Base-by-base conservation (phyloP, 2,113 vertebrate genomes). In the Callorhinus ursinus region DNA sequence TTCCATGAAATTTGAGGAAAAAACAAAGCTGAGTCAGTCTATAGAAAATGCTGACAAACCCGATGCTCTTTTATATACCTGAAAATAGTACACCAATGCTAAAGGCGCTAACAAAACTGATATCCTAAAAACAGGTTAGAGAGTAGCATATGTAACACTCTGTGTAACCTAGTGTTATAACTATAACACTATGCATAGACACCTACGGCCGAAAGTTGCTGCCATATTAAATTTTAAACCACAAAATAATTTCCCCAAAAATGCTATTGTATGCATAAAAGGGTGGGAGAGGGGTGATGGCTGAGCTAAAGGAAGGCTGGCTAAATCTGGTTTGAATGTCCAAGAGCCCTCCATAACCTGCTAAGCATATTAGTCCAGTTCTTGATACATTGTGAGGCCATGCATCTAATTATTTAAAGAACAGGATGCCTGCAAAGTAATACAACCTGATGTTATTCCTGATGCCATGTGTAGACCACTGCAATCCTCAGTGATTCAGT, bases 221-320 rank as follows among this genome's bases (percentile, higher is more conserved):
- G 31, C 42, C 74, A 65, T 85, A 39, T 74, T 95, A 81, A 96
- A 90, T 51, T 76, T 76, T 89, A 93, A 92, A 79, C 61, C 84
- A 84, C 36, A 93, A 90, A 95, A 97, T 28, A 28, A 90, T 67
- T 90, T 93, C 57, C 49, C 57, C 19, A 7, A 63, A 86, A 61
- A 85, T 33, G 31, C 36, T 80, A 69, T 24, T 89, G 8, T 26
- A 49, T 72, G 39, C 39, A 65, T 90, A 33, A 57, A 88, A 76
- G 59, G 33, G 39, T 3, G 1, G 31, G 24, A 6, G 2, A 14
- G 2, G 26, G 24, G 26, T 71, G 42, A 86, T 71, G 42, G 26
- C 15, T 89, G 31, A 89, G 24, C 63, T 80, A 79, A 89, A 76
- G 57, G 39, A 81, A 82, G 53, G 8, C 33, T 76, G 49, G 36